Evolutionary conservation across 30 jellyfish, hydroid and myxozoan species (phyloP), one percentile per base, ranked within the genome.

Genomic region (Chrysaora quinquecirrha): DNA sequence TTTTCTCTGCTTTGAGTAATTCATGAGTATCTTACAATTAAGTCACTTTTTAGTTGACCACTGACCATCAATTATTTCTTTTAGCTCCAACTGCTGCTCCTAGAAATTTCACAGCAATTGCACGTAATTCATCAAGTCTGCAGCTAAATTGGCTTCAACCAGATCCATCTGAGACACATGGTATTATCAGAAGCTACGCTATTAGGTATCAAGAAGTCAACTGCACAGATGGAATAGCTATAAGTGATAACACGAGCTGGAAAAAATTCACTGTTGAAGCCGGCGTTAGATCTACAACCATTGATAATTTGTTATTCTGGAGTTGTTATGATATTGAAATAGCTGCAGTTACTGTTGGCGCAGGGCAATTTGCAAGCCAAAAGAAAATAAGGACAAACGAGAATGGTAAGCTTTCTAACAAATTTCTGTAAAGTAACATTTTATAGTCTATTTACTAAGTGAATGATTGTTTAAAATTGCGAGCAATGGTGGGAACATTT

Each of bases 271-370:
- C 79, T 71, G 48, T 3, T 1, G n/a, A 4, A 34, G 1, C 54
- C 21, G 30, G 1, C 28, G 1, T 35, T 18, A 9, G 29, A 2
- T 4, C 25, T 4, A 52, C 68, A 19, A 52, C 29, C 27, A 34
- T 77, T n/a, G 33, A 1, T 1, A 38, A 34, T n/a, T 64, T 77
- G n/a, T 14, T 23, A 21, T 62, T 32, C 22, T 77, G 88, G 88
- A 34, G 71, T 3, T 77, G 88, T 34, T 77, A 77, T 38, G 33
- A 62, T 16, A 28, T 77, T 48, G 21, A 29, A 19, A 48, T 77
- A 6, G 32, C 56, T n/a, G 88, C 88, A 32, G 88, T 77, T 16
- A 77, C 88, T 30, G 80, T 77, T 60, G 71, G 71, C n/a, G 77
- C 0, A 21, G 88, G 88, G 11, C 71, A 52, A 14, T 77, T 14